Evolutionary conservation across 1,140 invertebrate species (phyloP), one percentile per base, ranked within the genome.

Genomic region (Diachasma alloeum): DNA sequence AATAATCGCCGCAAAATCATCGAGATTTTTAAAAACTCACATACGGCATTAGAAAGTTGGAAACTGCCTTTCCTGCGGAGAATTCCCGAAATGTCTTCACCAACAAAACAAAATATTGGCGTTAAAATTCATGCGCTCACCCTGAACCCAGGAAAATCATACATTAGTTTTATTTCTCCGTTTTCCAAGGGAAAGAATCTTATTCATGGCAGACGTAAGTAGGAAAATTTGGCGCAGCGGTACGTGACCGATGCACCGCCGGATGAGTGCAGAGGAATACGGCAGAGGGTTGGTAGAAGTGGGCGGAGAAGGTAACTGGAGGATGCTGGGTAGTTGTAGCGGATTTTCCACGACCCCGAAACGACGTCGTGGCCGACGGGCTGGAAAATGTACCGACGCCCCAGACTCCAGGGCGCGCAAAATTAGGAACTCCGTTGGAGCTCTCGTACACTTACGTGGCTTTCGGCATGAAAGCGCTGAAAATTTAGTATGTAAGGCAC

Each of bases 401-500:
- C 46, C 36, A 68, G 66, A 68, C 31, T 68, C 66, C 17, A 44
- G 73, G 26, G 46, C 72, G 63, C 39, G 72, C 46, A 56, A 59
- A 69, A 78, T 68, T 66, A 66, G 72, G 59, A 74, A 70, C 66
- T 74, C 37, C 24, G 36, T 17, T 68, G 66, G 37, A 39, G 37
- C 53, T 70, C 71, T 71, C 37, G 69, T 74, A 79, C 63, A 68
- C 31, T 73, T 74, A 77, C 75, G 78, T 44, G 63, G 74, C 67
- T 73, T 69, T 74, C 70, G 79, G 81, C 75, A 79, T 77, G 76
- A 81, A 81, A 71, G 76, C 70, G 69, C 82, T 76, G 81, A 80
- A 80, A 78, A 82, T 84, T 84, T 84, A 85, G 87, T 87, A 90
- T 89, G 87, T 87, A 85, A 86, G 81, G 86, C 87, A 90, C 87